Evolutionary conservation across 1,140 invertebrate genomes (phyloP).

Genomic region (Eciton burchellii): DNA sequence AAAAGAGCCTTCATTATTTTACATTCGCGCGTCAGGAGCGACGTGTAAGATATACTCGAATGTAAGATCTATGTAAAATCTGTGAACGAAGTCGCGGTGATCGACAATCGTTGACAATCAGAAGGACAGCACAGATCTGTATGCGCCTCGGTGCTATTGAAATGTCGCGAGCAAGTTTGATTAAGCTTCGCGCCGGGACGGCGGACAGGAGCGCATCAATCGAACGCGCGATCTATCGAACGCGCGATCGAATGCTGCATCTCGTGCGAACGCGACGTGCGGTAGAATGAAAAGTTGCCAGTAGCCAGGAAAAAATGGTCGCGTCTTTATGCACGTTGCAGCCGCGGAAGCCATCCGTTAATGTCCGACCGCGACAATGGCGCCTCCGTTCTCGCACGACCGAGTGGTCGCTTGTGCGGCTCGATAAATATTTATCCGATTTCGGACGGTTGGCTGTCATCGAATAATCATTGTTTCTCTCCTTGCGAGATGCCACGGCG

Average conservation of each 20-base stretch:
- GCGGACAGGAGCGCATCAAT: conserved; percentile 31
- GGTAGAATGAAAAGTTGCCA: conserved; percentile 34
- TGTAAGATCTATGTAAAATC: not conserved
- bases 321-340: conserved; percentile 72
- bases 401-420: conserved; percentile 58
- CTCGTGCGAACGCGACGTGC: conserved; percentile 18
- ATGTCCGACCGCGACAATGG: conserved; percentile 79
- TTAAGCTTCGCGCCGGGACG: conserved; percentile 5
- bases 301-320: conserved; percentile 36
- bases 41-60: not conserved
- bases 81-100: not conserved
- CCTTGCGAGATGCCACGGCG: not conserved
- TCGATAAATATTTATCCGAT: conserved; percentile 78
- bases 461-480: conserved; percentile 41
- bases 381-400: conserved; percentile 62
- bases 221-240: too few relatives aligned
- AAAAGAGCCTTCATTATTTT: not conserved
- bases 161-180: conserved; percentile 36
- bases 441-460: conserved; percentile 25
- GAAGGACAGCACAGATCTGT: not conserved
- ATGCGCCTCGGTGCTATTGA: not conserved
- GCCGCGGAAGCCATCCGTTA: conserved; percentile 80
- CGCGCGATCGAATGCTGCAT: conserved; percentile 36
- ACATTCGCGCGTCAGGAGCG: not conserved
- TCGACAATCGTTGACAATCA: not conserved